Conservation (phyloP, 2,113 vertebrate species). For the Stigmatopora nigra region DNA sequence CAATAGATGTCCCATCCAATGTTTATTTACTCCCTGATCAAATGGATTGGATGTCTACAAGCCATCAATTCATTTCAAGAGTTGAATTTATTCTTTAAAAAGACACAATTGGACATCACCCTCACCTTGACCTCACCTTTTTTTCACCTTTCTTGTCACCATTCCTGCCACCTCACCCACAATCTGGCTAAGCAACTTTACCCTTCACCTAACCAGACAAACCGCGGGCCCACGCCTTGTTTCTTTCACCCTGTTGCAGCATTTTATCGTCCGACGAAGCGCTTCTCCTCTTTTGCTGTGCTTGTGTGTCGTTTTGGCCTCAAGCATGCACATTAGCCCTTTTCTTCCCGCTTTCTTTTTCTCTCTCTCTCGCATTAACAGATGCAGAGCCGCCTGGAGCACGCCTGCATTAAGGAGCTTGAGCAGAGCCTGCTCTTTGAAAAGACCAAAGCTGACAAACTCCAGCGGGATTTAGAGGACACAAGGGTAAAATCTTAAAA, state of each 20-base stretch:
- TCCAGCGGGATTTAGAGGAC: slow-evolving; percentile 99
- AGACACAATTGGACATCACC: no score
- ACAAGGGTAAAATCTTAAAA: slow-evolving; percentile 85
- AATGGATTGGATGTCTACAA: no score
- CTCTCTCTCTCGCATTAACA: slow-evolving; percentile 86
- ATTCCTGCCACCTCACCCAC: not conserved
- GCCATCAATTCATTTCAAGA: no score
- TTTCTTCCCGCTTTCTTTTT: slow-evolving; percentile 79
- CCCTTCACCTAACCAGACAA: not conserved
- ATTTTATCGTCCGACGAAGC: not conserved
- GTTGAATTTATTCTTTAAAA: no score
- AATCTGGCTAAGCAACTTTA: not conserved
- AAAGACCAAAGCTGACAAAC: slow-evolving; percentile 99
- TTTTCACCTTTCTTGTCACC: not conserved
- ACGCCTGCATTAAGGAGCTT: slow-evolving; percentile 99
- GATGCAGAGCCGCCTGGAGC: slow-evolving; percentile 99
- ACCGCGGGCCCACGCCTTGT: not conserved
- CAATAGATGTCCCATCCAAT: no score
- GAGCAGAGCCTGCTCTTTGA: slow-evolving; percentile 99
- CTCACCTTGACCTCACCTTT: no score
- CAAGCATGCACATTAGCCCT: slow-evolving; percentile 87
- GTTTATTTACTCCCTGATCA: no score
- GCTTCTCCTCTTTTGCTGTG: slow-evolving; percentile 16
- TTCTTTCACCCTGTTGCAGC: not conserved
- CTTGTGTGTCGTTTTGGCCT: slow-evolving; percentile 47